These are phyloP conservation scores for Andrena haemorrhoa DNA, from an alignment of 2,888 invertebrate genomes.

Conservation along the genomic window DNA sequence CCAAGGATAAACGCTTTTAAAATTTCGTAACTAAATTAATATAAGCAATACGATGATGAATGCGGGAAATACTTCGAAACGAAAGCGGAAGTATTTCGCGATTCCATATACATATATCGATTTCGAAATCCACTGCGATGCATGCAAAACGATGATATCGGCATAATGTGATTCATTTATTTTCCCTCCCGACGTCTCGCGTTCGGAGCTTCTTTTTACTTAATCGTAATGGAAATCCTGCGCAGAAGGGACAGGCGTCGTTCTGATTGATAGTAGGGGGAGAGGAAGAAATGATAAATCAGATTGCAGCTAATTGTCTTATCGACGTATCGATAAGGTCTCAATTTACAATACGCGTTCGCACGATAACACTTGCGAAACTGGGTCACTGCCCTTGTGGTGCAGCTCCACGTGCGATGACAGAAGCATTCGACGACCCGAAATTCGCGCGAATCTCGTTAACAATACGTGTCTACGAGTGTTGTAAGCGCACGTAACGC, in stretches of 20 bases:
- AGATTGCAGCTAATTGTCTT: constrained; percentile 14
- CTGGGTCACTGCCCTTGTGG: neutral
- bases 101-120: neutral
- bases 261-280: neutral
- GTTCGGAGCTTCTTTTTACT: neutral
- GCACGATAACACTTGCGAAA: neutral
- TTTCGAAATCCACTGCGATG: constrained; percentile 1
- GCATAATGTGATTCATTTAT: neutral
- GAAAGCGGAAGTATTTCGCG: neutral
- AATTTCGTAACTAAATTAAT: constrained; percentile 3
- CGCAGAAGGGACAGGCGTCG: neutral
- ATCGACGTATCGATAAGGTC: neutral
- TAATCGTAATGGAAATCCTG: neutral
- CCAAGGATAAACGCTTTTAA: neutral
- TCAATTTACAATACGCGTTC: neutral
- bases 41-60: neutral
- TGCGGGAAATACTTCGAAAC: neutral
- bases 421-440: neutral
- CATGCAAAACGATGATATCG: neutral
- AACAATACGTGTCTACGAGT: neutral
- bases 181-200: too few species aligned
- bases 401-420: neutral
- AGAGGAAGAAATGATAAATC: neutral
- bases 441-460: neutral
- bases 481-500: too few species aligned